Conservation (phyloP, 2,888 invertebrate genomes). For the Ormyrus nitidulus region DNA sequence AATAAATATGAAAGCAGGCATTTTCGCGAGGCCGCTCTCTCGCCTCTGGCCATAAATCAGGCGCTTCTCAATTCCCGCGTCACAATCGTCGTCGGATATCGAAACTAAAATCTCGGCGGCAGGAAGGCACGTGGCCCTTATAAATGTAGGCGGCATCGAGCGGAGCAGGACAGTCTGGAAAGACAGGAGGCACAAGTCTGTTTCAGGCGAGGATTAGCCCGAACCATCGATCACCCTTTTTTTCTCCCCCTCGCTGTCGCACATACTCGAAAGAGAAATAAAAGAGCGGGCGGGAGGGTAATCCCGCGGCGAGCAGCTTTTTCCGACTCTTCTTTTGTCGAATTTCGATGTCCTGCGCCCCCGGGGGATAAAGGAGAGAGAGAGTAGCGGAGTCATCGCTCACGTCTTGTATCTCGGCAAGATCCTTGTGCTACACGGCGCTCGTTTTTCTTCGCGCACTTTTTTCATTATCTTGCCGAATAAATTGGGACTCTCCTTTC, state of each 20-base stretch:
- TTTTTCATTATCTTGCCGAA: constrained; percentile 33
- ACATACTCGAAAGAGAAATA: constrained; percentile 12
- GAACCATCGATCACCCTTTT: constrained; percentile 46
- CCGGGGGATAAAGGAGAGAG: constrained; percentile 10
- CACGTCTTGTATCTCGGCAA: constrained; percentile 20
- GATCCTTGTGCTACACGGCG: constrained; percentile 20
- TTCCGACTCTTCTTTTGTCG: constrained; percentile 52
- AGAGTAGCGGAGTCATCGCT: constrained; percentile 25
- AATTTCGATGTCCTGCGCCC: constrained; percentile 30
- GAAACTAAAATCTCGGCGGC: background rate
- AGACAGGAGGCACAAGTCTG: background rate
- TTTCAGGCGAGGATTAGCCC: constrained; percentile 40
- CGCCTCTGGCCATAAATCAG: too few relatives aligned
- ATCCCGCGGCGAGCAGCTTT: constrained; percentile 46
- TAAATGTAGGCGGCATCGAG: background rate
- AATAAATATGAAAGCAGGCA: too few relatives aligned
- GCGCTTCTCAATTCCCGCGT: background rate
- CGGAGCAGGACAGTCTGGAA: background rate
- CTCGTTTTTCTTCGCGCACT: constrained; percentile 20
- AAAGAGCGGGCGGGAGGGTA: constrained; percentile 2
- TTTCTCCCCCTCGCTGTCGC: background rate
- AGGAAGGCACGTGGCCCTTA: background rate
- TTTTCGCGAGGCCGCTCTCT: too few relatives aligned
- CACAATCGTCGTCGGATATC: constrained; percentile 12
- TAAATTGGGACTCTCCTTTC: constrained; percentile 30